These are phyloP conservation scores for Nomia melanderi DNA, from an alignment of 1,140 invertebrate genomes.

Conservation along the genomic window DNA sequence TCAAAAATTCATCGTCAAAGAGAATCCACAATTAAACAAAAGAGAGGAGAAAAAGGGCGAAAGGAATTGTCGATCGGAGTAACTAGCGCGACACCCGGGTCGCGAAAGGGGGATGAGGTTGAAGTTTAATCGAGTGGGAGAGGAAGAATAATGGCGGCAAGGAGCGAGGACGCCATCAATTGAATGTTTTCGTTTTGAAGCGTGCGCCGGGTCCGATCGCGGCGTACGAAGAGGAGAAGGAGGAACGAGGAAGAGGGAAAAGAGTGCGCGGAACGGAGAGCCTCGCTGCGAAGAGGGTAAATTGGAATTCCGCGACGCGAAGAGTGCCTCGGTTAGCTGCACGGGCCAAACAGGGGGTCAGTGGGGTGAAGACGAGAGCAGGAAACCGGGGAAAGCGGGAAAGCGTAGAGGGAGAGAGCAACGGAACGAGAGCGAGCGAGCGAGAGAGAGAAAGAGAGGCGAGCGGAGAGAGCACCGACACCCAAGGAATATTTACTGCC, in stretches of 20 bases:
- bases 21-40: neutral
- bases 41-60: neutral
- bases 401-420: constrained; percentile 40
- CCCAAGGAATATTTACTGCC: constrained; percentile 80
- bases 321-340: constrained; percentile 62
- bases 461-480: constrained; percentile 57
- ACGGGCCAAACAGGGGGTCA: constrained; percentile 33
- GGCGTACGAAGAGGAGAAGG: constrained; percentile 41
- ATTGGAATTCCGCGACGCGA: constrained; percentile 79
- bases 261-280: constrained; percentile 42
- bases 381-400: constrained; percentile 58
- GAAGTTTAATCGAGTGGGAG: constrained; percentile 36
- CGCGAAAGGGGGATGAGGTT: neutral
- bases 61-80: constrained; percentile 25
- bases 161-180: constrained; percentile 69
- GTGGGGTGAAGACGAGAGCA: constrained; percentile 50
- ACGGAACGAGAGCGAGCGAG: constrained; percentile 38
- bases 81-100: neutral
- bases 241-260: constrained; percentile 52
- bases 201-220: constrained; percentile 46
- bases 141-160: constrained; percentile 49
- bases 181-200: constrained; percentile 73
- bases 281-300: constrained; percentile 69
- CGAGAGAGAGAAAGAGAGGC: constrained; percentile 45
- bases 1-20: too few species aligned